A percentile compares a stretch with the other conserved stretches of the same genome.
Evolutionary conservation across 2,888 invertebrate species (phyloP).

Genomic region (Tortrix viridana): DNA sequence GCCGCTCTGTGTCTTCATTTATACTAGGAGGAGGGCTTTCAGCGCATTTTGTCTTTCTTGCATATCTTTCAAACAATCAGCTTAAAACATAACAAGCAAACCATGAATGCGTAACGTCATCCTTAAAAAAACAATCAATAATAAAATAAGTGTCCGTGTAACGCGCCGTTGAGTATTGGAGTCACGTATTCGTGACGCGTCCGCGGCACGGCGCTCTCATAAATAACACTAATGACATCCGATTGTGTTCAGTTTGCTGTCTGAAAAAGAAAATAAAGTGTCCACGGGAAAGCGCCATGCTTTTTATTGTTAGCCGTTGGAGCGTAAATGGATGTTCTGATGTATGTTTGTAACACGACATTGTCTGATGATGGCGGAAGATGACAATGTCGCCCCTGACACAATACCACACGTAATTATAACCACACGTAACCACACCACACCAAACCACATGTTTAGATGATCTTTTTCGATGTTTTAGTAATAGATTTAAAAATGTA

Average conservation of each 20-base stretch:
- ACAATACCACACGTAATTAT: too few species aligned
- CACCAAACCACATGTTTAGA: too few species aligned
- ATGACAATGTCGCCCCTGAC: not conserved
- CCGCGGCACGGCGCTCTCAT: slow-evolving; percentile 70
- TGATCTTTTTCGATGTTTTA: too few species aligned
- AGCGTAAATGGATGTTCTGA: slow-evolving; percentile 21
- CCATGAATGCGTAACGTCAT: slow-evolving; percentile 19
- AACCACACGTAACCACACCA: too few species aligned
- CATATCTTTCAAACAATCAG: not conserved
- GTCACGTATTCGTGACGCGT: slow-evolving; percentile 51
- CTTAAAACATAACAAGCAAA: not conserved
- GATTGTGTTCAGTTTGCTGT: slow-evolving; percentile 65
- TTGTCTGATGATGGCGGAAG: not conserved
- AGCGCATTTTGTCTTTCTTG: too few species aligned
- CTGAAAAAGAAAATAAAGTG: slow-evolving; percentile 50
- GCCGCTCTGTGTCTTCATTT: too few species aligned
- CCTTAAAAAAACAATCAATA: slow-evolving; percentile 40
- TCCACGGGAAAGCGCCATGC: slow-evolving; percentile 26
- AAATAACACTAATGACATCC: slow-evolving; percentile 80
- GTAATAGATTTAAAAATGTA: too few species aligned
- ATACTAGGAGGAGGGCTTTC: too few species aligned
- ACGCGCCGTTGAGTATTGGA: slow-evolving; percentile 56
- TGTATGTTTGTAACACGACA: slow-evolving; percentile 1
- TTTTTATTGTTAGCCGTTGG: slow-evolving; percentile 31
- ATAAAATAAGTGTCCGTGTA: slow-evolving; percentile 34